These are phyloP conservation scores for Saccopteryx bilineata DNA, from an alignment of 2,113 vertebrate genomes.

Conservation along the genomic window DNA sequence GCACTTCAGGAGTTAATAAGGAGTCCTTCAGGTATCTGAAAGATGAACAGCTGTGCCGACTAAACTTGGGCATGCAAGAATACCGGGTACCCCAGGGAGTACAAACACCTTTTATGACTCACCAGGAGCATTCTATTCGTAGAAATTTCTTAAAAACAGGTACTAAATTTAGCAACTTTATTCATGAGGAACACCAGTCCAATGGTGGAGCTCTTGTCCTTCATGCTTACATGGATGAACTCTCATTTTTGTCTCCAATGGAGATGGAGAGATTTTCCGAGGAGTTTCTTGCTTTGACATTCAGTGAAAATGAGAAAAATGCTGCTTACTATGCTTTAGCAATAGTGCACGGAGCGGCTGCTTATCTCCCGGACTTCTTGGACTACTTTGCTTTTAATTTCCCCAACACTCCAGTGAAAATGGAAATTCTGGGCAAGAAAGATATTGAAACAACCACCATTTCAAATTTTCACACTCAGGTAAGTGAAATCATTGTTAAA, in stretches of 20 bases:
- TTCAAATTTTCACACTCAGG: conserved; percentile 98
- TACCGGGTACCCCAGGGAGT: conserved; percentile 91
- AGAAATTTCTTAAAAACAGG: conserved; percentile 95
- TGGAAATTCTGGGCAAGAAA: conserved; percentile 99
- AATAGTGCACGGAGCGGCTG: conserved; percentile 96
- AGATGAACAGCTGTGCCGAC: conserved; percentile 89
- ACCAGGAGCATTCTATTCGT: conserved; percentile 97
- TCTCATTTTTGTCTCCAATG: conserved; percentile 94
- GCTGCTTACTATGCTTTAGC: conserved; percentile 95
- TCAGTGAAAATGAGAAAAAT: conserved; percentile 94
- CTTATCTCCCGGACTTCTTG: conserved; percentile 98
- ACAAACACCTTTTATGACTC: conserved; percentile 93
- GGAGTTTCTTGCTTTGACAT: conserved; percentile 96
- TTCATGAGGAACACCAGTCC: conserved; percentile 97
- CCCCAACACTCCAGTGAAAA: conserved; percentile 98
- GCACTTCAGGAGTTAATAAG: conserved; percentile 87
- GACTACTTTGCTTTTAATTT: conserved; percentile 99
- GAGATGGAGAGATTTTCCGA: conserved; percentile 96
- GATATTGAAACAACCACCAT: conserved; percentile 99
- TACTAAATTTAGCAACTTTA: conserved; percentile 93
- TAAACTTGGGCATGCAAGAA: conserved; percentile 89
- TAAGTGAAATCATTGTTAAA: conserved; percentile 81
- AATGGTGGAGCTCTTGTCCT: conserved; percentile 96
- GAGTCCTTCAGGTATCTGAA: conserved; percentile 90
- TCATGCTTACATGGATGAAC: conserved; percentile 97